Percentiles rank a stretch among this genome's conserved stretches.
phyloP scores from a whole-genome alignment of 2,888 invertebrate species.

The Pocota personata region DNA sequence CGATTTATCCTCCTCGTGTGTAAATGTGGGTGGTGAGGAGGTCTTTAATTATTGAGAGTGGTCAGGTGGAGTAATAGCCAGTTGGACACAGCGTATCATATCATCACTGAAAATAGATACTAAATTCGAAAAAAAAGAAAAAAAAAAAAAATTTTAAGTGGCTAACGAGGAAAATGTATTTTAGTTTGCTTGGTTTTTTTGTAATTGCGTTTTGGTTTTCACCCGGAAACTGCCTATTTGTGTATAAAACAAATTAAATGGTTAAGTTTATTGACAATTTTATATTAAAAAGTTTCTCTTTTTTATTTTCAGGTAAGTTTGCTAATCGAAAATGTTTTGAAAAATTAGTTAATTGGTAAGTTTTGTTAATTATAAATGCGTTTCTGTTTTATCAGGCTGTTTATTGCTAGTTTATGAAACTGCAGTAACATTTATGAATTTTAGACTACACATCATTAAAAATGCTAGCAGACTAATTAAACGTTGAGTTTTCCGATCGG shows the following conservation, averaged over 20 bases:
- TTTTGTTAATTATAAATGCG: not conserved
- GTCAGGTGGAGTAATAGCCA: conserved; percentile 10
- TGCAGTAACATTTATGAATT: no score
- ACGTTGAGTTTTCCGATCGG: no score
- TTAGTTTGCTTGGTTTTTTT: not conserved
- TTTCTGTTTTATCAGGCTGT: no score
- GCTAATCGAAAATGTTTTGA: conserved; percentile 10
- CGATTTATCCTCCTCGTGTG: conserved; percentile 47
- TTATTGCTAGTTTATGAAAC: no score
- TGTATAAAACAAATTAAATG: conserved; percentile 13
- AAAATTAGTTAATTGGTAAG: conserved; percentile 1
- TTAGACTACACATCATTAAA: no score
- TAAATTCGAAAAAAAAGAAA: not conserved
- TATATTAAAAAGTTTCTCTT: conserved; percentile 28
- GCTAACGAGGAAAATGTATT: not conserved
- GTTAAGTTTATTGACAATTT: no score
- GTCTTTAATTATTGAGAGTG: conserved; percentile 58
- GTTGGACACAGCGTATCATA: not conserved
- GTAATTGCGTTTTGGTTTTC: conserved; percentile 10
- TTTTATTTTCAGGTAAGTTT: conserved; percentile 62
- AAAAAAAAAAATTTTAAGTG: no score
- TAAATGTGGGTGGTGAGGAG: not conserved
- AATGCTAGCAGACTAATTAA: no score
- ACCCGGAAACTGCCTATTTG: not conserved
- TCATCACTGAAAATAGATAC: conserved; percentile 31